Percentiles rank a stretch among this genome's conserved stretches.
Evolutionary conservation across 2,888 invertebrate species (phyloP).

Genomic region (Yponomeuta evonymella): DNA sequence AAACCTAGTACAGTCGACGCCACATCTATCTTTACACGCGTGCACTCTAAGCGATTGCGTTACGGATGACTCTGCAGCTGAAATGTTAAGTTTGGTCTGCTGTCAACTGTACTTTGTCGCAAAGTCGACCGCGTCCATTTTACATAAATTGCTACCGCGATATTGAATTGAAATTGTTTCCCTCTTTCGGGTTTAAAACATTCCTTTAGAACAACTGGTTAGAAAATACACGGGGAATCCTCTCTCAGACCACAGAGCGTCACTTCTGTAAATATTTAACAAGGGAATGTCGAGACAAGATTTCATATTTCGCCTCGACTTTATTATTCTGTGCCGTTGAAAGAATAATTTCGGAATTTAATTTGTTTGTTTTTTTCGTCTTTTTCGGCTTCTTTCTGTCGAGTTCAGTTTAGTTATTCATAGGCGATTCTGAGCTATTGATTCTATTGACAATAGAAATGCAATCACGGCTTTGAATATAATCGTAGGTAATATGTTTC

Average conservation of each 20-base stretch:
- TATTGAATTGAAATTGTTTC: slow-evolving; percentile 17
- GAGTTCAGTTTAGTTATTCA: neutral
- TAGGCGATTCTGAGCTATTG: neutral
- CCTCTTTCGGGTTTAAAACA: slow-evolving; percentile 6
- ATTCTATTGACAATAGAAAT: neutral
- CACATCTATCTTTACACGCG: too few relatives aligned
- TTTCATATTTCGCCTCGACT: slow-evolving; percentile 5
- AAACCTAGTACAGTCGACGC: too few relatives aligned
- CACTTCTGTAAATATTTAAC: slow-evolving; percentile 12
- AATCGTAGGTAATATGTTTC: too few relatives aligned
- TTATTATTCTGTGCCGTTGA: slow-evolving; percentile 6
- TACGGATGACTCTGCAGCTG: too few relatives aligned
- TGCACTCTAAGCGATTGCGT: too few relatives aligned
- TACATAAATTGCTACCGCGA: slow-evolving; percentile 15
- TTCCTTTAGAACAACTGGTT: slow-evolving; percentile 8
- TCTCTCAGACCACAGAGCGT: slow-evolving; percentile 3
- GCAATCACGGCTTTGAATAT: neutral
- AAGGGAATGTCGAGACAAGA: slow-evolving; percentile 6
- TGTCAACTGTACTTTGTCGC: neutral
- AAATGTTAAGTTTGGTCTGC: too few relatives aligned
- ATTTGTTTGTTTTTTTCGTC: neutral
- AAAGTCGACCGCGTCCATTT: slow-evolving; percentile 13
- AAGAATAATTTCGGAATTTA: slow-evolving; percentile 3
- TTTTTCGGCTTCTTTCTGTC: neutral
- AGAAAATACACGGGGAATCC: slow-evolving; percentile 8